Evolutionary conservation across 2,888 invertebrate species (phyloP).

Genomic region (Tenthredo livida): DNA sequence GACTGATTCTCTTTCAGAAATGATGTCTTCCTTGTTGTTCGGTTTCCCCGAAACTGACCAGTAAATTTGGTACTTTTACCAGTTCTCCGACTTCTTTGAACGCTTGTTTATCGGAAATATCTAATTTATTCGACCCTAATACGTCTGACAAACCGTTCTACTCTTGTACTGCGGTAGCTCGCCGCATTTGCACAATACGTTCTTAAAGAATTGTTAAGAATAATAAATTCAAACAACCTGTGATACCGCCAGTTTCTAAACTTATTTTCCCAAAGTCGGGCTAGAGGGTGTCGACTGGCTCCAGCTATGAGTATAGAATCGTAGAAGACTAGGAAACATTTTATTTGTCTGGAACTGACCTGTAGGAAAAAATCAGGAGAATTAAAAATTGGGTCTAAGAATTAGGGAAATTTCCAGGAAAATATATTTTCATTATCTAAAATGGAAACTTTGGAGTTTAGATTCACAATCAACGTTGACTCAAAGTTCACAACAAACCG

Average conservation of each 20-base stretch:
- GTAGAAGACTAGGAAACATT: neutral
- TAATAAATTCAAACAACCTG: neutral
- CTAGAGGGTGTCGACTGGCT: neutral
- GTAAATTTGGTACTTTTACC: neutral
- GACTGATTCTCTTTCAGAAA: neutral
- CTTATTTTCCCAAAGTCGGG: neutral
- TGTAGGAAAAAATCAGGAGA: neutral
- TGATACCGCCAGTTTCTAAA: neutral
- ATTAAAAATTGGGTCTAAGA: neutral
- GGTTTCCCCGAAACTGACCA: neutral
- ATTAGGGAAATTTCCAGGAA: neutral
- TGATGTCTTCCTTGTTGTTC: neutral
- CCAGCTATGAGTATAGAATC: neutral
- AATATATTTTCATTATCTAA: neutral
- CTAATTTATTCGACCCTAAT: neutral
- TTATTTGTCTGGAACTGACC: neutral
- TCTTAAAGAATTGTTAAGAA: neutral
- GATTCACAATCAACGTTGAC: neutral
- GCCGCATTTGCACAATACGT: neutral
- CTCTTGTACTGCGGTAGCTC: neutral
- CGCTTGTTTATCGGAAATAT: neutral
- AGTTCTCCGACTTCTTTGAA: neutral
- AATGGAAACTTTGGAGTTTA: neutral
- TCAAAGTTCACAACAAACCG: slow-evolving; percentile 8
- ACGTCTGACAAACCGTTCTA: neutral